These are phyloP conservation scores for Eucera pruinosa DNA, from an alignment of 2,888 invertebrate genomes.

Conservation along the genomic window DNA sequence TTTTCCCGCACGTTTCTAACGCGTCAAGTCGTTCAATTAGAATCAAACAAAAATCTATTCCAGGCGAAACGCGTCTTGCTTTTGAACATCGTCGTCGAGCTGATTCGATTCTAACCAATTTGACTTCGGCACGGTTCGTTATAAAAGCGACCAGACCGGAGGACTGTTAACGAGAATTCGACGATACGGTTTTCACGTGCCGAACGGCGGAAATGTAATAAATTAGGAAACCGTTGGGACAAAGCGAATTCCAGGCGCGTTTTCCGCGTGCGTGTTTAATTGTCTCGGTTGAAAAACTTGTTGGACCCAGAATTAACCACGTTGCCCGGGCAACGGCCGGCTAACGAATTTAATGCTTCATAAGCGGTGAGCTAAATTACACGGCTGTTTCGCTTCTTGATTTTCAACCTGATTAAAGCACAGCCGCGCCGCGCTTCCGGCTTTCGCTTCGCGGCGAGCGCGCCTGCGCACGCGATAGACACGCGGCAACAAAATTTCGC, in stretches of 20 bases:
- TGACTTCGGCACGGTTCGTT: too few relatives aligned
- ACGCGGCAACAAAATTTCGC: background rate
- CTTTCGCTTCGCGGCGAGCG: background rate
- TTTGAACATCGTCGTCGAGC: too few relatives aligned
- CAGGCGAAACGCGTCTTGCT: too few relatives aligned
- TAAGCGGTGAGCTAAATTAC: conserved; percentile 54
- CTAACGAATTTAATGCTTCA: conserved; percentile 45
- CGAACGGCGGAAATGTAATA: conserved; percentile 16
- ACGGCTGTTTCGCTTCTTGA: conserved; percentile 55
- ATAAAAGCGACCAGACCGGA: too few relatives aligned
- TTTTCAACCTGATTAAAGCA: conserved; percentile 60
- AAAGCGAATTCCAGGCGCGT: background rate
- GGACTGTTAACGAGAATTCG: too few relatives aligned
- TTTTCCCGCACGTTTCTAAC: too few relatives aligned
- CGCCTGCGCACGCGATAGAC: background rate
- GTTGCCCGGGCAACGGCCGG: conserved; percentile 44
- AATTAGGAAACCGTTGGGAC: conserved; percentile 28
- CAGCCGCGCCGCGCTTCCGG: background rate
- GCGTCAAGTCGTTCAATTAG: too few relatives aligned
- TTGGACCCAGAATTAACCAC: conserved; percentile 46
- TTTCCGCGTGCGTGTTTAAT: conserved; percentile 16
- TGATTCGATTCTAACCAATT: too few relatives aligned
- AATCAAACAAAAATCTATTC: too few relatives aligned
- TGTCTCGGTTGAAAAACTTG: conserved; percentile 38
- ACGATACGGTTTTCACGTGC: too few relatives aligned